Evolutionary conservation across 2,797 vertebrate genomes (phyloP).

Genomic region (Sebastes melanostomus): DNA sequence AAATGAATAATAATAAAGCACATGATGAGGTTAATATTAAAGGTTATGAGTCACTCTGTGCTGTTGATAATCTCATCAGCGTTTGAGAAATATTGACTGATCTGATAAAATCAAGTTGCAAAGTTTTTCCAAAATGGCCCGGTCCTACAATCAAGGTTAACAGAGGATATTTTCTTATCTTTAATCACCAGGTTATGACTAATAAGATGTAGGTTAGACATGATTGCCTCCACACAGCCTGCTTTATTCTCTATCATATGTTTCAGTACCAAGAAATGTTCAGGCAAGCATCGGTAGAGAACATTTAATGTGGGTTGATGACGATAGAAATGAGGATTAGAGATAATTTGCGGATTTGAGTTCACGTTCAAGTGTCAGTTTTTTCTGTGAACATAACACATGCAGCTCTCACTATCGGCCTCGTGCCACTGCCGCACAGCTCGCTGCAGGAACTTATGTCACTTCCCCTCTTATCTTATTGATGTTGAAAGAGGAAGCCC

Average conservation of each 20-base stretch:
- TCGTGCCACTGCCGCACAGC: slow-evolving; percentile 31
- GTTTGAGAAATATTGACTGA: slow-evolving; percentile 4
- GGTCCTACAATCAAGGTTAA: background rate
- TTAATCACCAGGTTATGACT: slow-evolving; percentile 1
- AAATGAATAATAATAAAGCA: background rate
- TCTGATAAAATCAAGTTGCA: background rate
- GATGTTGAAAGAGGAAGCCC: slow-evolving; percentile 78
- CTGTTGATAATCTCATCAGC: background rate
- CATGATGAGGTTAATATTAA: background rate
- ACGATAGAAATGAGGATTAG: background rate
- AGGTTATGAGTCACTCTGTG: background rate
- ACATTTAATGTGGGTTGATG: background rate
- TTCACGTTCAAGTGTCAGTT: slow-evolving; percentile 3
- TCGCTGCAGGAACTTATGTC: slow-evolving; percentile 77
- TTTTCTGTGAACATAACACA: slow-evolving; percentile 31
- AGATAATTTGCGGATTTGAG: slow-evolving; percentile 11
- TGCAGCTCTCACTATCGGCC: slow-evolving; percentile 23
- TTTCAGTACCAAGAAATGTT: background rate
- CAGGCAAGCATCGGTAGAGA: background rate
- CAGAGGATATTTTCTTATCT: slow-evolving; percentile 21
- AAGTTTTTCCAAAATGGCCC: background rate
- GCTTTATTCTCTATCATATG: background rate
- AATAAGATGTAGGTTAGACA: background rate
- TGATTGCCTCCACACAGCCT: background rate
- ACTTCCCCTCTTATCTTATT: slow-evolving; percentile 76